Evolutionary conservation across 1,140 invertebrate genomes (phyloP), one percentile per base, ranked within the genome.

Genomic region (Drosophila subpulchrella): DNA sequence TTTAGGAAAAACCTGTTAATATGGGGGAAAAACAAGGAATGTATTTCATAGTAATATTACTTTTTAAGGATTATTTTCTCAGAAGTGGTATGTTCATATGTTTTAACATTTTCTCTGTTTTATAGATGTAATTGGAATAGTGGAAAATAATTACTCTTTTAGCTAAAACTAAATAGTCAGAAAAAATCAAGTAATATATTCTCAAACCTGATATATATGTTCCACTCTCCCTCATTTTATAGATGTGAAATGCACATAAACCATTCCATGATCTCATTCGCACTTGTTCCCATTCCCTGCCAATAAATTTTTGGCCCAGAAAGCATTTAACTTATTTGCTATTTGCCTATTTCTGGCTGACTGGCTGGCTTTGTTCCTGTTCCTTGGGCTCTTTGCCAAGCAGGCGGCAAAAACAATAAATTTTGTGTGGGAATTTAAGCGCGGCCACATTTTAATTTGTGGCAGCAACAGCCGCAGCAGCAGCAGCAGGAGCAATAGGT

Each of bases 371-470:
- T 63, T 75, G 44, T 73, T 59, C 60, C 60, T 68, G 42, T 65
- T 46, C 58, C 51, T 66, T 75, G 73, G 75, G 54, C 30, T 36
- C 51, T 39, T 36, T 46, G 72, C 48, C 62, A 57, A 83, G 62
- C 71, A 51, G 80, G 77, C 63, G 83, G 68, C 72, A 80, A 77
- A 80, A 77, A 83, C 80, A 89, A 88, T 88, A 88, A 88, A 88
- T 88, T 86, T 61, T 83, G 63, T 42, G 72, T 46, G 65, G 59
- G 75, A 88, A 79, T 86, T 78, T 77, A 61, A 77, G 57, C 65
- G 63, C 81, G 67, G 79, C 84, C 83, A 89, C 84, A 89, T 88
- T 88, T 88, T 88, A 88, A 88, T 88, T 88, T 88, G 83, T 88
- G 83, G 79, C 79, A 68, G 50, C 71, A 47, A 68, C 61, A 67